Conservation (phyloP, 2,888 invertebrate genomes). For the Aspidiotus rigidus region DNA sequence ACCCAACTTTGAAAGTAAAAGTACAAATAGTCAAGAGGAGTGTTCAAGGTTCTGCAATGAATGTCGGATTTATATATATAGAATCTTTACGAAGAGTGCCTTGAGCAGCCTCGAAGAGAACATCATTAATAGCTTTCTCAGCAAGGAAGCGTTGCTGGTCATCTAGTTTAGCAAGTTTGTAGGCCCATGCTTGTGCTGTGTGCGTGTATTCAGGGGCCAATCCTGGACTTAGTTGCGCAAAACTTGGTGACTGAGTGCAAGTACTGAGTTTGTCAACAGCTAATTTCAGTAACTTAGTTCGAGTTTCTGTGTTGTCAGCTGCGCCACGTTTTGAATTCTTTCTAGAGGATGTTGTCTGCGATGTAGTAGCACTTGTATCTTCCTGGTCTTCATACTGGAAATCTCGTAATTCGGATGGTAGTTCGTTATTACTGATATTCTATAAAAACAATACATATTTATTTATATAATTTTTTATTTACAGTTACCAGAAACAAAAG, state of each 20-base stretch:
- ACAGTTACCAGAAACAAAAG: slow-evolving; percentile 35
- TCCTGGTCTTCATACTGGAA: not conserved
- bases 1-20: too few relatives aligned
- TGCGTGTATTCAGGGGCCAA: not conserved
- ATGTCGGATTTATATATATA: too few relatives aligned
- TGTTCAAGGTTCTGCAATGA: too few relatives aligned
- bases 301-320: not conserved
- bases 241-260: not conserved
- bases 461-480: too few relatives aligned
- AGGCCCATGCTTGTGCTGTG: not conserved
- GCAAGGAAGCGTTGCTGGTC: not conserved
- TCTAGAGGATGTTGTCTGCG: not conserved
- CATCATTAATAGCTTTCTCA: not conserved
- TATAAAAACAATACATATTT: not conserved
- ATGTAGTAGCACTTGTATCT: not conserved
- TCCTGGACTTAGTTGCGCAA: not conserved
- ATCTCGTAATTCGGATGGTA: not conserved
- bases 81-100: not conserved
- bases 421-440: not conserved
- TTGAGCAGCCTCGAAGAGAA: not conserved
- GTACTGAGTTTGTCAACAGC: not conserved
- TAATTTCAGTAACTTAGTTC: not conserved
- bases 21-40: not conserved
- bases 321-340: not conserved
- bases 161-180: not conserved